Conservation (phyloP, 2,888 invertebrate species). For the Temnothorax ravouxi region DNA sequence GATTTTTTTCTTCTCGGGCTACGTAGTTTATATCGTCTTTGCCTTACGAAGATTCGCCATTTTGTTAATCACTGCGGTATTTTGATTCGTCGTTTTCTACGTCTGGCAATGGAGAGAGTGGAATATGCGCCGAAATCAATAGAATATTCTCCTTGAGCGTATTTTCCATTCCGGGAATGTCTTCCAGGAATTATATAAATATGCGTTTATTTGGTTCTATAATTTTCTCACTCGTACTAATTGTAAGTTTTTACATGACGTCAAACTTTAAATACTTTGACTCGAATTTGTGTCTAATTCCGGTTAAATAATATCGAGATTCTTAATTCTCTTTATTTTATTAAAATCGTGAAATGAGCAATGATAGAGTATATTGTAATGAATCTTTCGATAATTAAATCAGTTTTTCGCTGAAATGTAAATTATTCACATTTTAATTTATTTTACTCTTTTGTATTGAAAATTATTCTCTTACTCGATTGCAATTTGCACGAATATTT, state of each 20-base stretch:
- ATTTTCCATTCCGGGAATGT: constrained; percentile 3
- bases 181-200: constrained; percentile 1
- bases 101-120: not conserved
- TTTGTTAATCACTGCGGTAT: constrained; percentile 21
- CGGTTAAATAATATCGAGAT: constrained; percentile 11
- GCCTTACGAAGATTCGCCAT: not conserved
- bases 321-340: constrained; percentile 12
- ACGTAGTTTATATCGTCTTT: constrained; percentile 1
- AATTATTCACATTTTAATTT: not conserved
- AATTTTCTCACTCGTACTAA: not conserved
- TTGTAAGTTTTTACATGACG: constrained; percentile 19
- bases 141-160: not conserved
- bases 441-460: not conserved
- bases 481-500: not conserved
- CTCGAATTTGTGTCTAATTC: constrained; percentile 8
- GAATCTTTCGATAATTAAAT: not conserved
- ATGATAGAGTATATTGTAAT: not conserved
- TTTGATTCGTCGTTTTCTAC: constrained; percentile 48
- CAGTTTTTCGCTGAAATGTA: constrained; percentile 4
- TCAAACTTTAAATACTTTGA: not conserved
- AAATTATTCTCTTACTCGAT: not conserved
- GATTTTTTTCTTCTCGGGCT: not conserved
- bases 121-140: not conserved
- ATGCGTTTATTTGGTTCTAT: constrained; percentile 6
- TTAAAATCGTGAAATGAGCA: constrained; percentile 5